Conservation (phyloP, 2,888 invertebrate species). For the Drosophila lacicola region DNA sequence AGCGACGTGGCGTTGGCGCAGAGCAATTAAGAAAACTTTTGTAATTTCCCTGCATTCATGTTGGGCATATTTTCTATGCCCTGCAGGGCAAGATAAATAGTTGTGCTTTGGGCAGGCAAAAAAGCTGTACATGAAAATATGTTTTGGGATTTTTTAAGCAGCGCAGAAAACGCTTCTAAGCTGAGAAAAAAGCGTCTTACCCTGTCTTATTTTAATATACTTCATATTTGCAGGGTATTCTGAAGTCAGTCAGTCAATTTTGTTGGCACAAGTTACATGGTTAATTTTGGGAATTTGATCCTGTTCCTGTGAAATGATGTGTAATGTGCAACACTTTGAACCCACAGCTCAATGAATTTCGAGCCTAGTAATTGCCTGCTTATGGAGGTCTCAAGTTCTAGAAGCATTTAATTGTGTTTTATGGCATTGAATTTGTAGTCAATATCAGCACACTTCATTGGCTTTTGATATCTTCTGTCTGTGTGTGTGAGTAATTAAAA, state of each 20-base stretch:
- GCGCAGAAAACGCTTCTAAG: no score
- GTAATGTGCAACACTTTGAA: slow-evolving; percentile 74
- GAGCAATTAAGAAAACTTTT: slow-evolving; percentile 78
- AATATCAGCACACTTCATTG: slow-evolving; percentile 46
- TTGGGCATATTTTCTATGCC: slow-evolving; percentile 47
- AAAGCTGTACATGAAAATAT: not conserved
- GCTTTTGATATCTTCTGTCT: slow-evolving; percentile 23
- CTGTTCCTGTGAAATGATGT: slow-evolving; percentile 56
- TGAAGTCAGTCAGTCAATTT: slow-evolving; percentile 6
- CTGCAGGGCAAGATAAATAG: slow-evolving; percentile 2
- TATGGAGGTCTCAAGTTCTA: slow-evolving; percentile 29
- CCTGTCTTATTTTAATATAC: not conserved
- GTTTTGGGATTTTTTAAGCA: not conserved
- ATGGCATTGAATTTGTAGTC: slow-evolving; percentile 56
- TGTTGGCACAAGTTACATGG: slow-evolving; percentile 2
- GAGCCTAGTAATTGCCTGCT: slow-evolving; percentile 48
- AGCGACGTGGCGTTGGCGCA: slow-evolving; percentile 31
- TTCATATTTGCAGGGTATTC: slow-evolving; percentile 7
- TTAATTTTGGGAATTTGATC: slow-evolving; percentile 34
- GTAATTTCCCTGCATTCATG: slow-evolving; percentile 75
- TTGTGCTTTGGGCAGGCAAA: not conserved
- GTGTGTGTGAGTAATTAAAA: slow-evolving; percentile 63
- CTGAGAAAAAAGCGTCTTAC: no score
- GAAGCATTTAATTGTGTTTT: slow-evolving; percentile 56
- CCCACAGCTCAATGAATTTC: slow-evolving; percentile 68